phyloP scores from a whole-genome alignment of 1,140 invertebrate genomes.

The Diploscapter pachys region DNA sequence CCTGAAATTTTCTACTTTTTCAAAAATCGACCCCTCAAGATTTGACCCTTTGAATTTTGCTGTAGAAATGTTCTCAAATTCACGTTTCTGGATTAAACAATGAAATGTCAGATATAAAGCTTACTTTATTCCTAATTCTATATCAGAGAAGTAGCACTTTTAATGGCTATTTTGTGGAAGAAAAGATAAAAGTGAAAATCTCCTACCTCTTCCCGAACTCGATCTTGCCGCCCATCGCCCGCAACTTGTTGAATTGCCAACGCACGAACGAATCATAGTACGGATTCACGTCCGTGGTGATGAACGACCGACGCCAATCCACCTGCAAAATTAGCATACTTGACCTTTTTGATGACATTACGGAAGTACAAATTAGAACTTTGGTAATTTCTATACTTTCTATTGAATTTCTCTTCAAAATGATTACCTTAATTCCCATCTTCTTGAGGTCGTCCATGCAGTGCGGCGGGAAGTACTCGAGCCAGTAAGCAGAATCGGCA shows the following conservation, averaged over 20 bases:
- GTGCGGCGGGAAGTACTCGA: conserved; percentile 89
- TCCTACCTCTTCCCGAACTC: conserved; percentile 85
- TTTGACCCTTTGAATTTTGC: no score
- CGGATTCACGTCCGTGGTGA: conserved; percentile 95
- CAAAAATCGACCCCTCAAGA: no score
- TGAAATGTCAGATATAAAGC: no score
- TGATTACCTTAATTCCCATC: conserved; percentile 74
- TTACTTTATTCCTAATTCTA: no score
- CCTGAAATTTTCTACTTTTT: conserved; percentile 47
- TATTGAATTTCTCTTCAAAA: conserved; percentile 31
- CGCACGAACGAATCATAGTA: conserved; percentile 95
- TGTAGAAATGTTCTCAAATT: no score
- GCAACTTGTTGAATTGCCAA: conserved; percentile 92
- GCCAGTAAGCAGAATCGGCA: conserved; percentile 84
- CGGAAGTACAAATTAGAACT: not conserved
- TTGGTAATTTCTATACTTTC: not conserved
- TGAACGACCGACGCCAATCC: conserved; percentile 93
- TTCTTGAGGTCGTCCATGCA: conserved; percentile 79
- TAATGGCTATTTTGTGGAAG: not conserved
- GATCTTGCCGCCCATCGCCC: conserved; percentile 76
- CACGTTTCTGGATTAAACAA: no score
- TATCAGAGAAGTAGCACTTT: no score
- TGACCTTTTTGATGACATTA: conserved; percentile 8
- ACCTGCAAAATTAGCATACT: conserved; percentile 59
- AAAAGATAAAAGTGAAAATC: not conserved